Evolutionary conservation across 2,888 invertebrate species (phyloP).

Genomic region (Lordiphosa fenestrarum): DNA sequence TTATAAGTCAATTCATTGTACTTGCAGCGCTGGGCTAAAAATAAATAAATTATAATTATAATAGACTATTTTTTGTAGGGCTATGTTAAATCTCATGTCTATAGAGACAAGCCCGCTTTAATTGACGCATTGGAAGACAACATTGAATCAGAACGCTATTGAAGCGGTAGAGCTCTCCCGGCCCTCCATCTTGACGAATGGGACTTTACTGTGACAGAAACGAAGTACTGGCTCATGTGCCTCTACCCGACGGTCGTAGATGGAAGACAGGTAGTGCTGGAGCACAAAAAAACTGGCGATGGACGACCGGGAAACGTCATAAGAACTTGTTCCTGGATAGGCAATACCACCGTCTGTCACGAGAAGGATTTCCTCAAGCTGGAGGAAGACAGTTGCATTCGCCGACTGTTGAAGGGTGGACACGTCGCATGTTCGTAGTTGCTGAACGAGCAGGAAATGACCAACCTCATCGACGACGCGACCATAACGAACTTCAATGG

Average conservation of each 20-base stretch:
- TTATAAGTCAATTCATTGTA: too few species aligned
- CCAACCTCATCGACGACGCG: too few species aligned
- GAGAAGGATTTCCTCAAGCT: too few species aligned
- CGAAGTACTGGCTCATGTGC: background rate
- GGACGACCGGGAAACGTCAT: constrained; percentile 10
- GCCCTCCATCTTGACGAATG: constrained; percentile 2
- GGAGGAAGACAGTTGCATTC: constrained; percentile 17
- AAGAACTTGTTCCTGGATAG: constrained; percentile 13
- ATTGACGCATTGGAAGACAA: too few species aligned
- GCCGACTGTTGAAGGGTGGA: constrained; percentile 17
- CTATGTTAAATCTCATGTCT: too few species aligned
- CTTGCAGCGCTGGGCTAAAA: too few species aligned
- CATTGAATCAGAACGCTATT: constrained; percentile 9
- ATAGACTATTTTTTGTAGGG: too few species aligned
- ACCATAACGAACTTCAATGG: too few species aligned
- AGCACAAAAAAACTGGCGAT: constrained; percentile 4
- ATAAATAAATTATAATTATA: too few species aligned
- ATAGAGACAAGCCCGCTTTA: too few species aligned
- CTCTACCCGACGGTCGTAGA: constrained; percentile 2
- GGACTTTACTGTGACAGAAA: background rate
- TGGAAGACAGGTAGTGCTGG: constrained; percentile 1
- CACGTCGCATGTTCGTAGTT: too few species aligned
- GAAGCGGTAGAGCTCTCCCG: constrained; percentile 9
- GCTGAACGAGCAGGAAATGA: too few species aligned
- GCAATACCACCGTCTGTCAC: constrained; percentile 20